Percentiles rank a stretch among this genome's conserved stretches.
These are phyloP conservation scores for Piscicola geometra DNA, from an alignment of 2,888 invertebrate genomes.

Conservation along the genomic window DNA sequence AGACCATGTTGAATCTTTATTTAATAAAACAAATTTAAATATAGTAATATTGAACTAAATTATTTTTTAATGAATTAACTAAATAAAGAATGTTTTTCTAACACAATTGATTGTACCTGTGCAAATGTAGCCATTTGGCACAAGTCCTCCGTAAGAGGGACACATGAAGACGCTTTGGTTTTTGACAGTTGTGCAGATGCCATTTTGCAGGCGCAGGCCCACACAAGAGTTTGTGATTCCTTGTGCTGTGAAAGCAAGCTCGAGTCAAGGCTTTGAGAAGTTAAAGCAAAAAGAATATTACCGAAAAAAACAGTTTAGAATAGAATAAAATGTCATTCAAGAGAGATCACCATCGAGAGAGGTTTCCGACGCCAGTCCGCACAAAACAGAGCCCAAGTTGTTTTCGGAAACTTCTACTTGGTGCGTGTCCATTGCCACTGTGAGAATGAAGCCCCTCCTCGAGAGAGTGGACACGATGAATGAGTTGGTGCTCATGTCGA, in stretches of 20 bases:
- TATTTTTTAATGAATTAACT: no score
- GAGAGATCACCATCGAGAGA: neutral
- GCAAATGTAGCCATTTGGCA: neutral
- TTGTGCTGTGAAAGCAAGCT: no score
- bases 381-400: neutral
- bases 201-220: constrained; percentile 59
- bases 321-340: no score
- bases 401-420: neutral
- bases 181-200: neutral
- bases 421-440: neutral
- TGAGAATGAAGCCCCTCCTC: neutral
- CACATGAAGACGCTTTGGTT: neutral
- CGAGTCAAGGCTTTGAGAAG: constrained; percentile 77
- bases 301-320: neutral
- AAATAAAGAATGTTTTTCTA: no score
- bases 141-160: constrained; percentile 11
- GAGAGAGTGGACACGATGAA: neutral
- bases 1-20: no score
- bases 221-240: constrained; percentile 70
- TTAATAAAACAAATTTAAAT: no score
- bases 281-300: constrained; percentile 40
- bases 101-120: neutral
- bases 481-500: neutral
- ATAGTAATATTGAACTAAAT: no score
- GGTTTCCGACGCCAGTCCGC: neutral